Percentiles rank a stretch among this genome's conserved stretches.
Conservation (phyloP, 2,797 vertebrate species). For the Zalophus californianus region DNA sequence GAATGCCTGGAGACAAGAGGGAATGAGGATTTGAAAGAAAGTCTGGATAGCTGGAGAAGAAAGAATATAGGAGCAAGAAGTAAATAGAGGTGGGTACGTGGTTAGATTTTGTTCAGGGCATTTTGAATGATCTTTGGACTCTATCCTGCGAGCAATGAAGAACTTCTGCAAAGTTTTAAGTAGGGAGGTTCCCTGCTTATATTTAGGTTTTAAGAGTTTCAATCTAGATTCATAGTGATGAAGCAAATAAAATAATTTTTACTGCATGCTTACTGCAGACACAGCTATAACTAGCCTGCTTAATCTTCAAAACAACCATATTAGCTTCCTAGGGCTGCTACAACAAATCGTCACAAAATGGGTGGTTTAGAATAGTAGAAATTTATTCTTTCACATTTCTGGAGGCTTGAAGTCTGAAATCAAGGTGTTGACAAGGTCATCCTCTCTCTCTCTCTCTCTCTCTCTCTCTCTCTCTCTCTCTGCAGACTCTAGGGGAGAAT, state of each 20-base stretch:
- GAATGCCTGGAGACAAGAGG: not conserved
- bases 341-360: not conserved
- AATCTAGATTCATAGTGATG: not conserved
- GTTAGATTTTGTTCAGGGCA: not conserved
- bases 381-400: not conserved
- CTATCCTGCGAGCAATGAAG: not conserved
- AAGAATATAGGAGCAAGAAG: not conserved
- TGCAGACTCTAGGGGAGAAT: not conserved
- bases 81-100: not conserved
- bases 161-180: not conserved
- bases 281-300: not conserved
- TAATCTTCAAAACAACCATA: not conserved
- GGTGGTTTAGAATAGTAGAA: not conserved
- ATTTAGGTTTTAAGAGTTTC: constrained; percentile 21
- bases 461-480: too few species aligned
- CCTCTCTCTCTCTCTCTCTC: too few species aligned
- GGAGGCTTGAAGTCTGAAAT: not conserved
- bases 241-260: not conserved
- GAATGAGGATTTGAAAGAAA: not conserved
- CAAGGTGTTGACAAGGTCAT: not conserved
- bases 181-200: not conserved
- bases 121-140: not conserved
- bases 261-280: not conserved
- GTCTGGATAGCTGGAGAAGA: not conserved
- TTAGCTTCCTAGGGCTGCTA: not conserved